Conservation (phyloP, 2,888 invertebrate genomes). For the Tenthredo mesomela region DNA sequence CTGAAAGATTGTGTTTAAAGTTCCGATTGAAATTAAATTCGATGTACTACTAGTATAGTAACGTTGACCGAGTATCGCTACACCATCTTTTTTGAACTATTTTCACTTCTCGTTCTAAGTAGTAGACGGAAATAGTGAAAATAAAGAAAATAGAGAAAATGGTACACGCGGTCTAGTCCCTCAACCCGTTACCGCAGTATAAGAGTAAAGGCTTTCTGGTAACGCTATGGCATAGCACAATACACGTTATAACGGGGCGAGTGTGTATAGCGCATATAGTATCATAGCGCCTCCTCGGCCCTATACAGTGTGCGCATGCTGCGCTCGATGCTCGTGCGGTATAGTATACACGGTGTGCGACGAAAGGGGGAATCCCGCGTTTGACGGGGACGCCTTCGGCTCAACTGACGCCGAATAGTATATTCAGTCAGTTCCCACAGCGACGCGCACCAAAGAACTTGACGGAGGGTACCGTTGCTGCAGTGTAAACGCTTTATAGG, state of each 20-base stretch:
- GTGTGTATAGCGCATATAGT: neutral
- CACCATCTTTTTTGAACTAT: neutral
- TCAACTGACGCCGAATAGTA: slow-evolving; percentile 25
- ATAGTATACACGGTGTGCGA: neutral
- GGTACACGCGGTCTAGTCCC: neutral
- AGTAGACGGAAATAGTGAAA: neutral
- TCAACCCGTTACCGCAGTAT: neutral
- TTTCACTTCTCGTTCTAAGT: neutral
- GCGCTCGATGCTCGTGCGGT: neutral
- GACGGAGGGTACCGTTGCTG: slow-evolving; percentile 40
- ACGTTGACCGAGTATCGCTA: too few relatives aligned
- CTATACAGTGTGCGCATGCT: neutral
- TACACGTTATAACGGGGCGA: neutral
- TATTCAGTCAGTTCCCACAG: slow-evolving; percentile 52
- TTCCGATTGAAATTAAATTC: too few relatives aligned
- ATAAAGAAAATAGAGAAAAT: neutral
- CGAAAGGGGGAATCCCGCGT: slow-evolving; percentile 32
- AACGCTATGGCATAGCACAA: neutral
- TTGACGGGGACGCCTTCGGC: slow-evolving; percentile 24
- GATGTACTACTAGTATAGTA: too few relatives aligned
- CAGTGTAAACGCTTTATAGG: slow-evolving; percentile 51
- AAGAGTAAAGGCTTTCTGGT: neutral
- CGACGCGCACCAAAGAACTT: slow-evolving; percentile 37
- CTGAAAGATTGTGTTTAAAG: too few relatives aligned
- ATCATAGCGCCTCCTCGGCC: neutral